Evolutionary conservation across 2,888 invertebrate genomes (phyloP), one percentile per base, ranked within the genome.

Genomic region (Cheilosia variabilis): DNA sequence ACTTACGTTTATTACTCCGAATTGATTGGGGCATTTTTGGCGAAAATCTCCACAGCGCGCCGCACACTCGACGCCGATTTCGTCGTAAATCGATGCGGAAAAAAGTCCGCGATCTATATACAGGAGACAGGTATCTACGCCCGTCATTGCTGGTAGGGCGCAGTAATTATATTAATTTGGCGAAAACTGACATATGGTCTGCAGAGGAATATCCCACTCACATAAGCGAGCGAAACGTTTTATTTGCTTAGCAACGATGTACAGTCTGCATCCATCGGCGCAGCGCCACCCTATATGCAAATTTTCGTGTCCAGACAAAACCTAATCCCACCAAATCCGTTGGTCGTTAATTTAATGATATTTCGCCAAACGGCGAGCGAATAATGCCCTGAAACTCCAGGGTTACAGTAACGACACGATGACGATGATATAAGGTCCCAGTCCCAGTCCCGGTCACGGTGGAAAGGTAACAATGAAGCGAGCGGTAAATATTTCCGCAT

Each of bases 271-370:
- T 31, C 9, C 2, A 31, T 31, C 31, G 9, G 31, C 31, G 31
- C 2, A 43, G 9, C 27, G 57, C 66, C 76, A 86, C 86, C 86
- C 86, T 55, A 81, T 86, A 86, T 86, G 86, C 81, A 86, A 86
- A 86, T 86, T 86, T 72, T 24, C 41, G 6, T 71, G 77, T 63
- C 81, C 86, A 77, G 81, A 77, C 81, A 81, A 73, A 63, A 76
- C 72, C 55, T 86, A 87, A 88, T 88, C 87, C 86, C 31, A 71
- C 77, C 71, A 87, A 87, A 88, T 87, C 88, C 83, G 63, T 45
- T 80, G 87, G 88, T 87, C 88, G 83, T 88, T 88, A 88, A 87
- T 75, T 84, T 84, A 87, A 88, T 88, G 78, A 81, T 84, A 81
- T 86, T 78, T 86, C 84, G 78, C 79, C 75, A 78, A 87, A 87